Conservation (phyloP, 2,888 invertebrate genomes). For the Caenorhabditis virilis region DNA sequence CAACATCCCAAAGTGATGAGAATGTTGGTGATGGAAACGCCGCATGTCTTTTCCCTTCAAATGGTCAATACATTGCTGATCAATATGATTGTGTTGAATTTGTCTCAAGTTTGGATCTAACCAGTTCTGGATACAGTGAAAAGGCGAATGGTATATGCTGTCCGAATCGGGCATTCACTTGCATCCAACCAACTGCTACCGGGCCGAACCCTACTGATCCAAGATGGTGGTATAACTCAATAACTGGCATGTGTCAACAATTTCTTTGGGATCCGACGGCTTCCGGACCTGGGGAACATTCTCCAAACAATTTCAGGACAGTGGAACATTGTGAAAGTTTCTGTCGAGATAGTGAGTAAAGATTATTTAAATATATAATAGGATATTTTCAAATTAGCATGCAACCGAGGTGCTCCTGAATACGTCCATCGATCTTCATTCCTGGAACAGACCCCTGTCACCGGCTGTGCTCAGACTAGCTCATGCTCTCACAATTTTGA, state of each 20-base stretch:
- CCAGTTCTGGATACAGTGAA: constrained; percentile 52
- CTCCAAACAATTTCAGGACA: constrained; percentile 58
- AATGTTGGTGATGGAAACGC: constrained; percentile 54
- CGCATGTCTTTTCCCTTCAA: constrained; percentile 55
- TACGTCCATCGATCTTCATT: constrained; percentile 49
- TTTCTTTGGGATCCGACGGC: constrained; percentile 61
- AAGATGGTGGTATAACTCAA: constrained; percentile 56
- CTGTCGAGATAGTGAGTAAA: constrained; percentile 49
- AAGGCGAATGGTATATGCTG: constrained; percentile 59
- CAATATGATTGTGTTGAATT: constrained; percentile 60
- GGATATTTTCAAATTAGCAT: constrained; percentile 23
- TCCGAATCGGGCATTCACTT: constrained; percentile 57
- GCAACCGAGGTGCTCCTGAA: constrained; percentile 54
- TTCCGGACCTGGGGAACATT: constrained; percentile 52
- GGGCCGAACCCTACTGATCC: constrained; percentile 61
- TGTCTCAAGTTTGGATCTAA: constrained; percentile 52
- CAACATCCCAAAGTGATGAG: constrained; percentile 46
- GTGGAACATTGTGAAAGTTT: constrained; percentile 57
- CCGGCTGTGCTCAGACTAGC: constrained; percentile 50
- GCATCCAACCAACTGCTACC: constrained; percentile 57
- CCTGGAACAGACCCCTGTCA: constrained; percentile 53
- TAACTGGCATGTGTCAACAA: constrained; percentile 56
- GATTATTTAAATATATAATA: neutral
- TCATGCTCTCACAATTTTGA: constrained; percentile 51
- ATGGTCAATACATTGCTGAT: constrained; percentile 55